Evolutionary conservation across 64 coral and sea anemone genomes (phyloP), one percentile per base, ranked within the genome.

Genomic region (Exaiptasia diaphana): DNA sequence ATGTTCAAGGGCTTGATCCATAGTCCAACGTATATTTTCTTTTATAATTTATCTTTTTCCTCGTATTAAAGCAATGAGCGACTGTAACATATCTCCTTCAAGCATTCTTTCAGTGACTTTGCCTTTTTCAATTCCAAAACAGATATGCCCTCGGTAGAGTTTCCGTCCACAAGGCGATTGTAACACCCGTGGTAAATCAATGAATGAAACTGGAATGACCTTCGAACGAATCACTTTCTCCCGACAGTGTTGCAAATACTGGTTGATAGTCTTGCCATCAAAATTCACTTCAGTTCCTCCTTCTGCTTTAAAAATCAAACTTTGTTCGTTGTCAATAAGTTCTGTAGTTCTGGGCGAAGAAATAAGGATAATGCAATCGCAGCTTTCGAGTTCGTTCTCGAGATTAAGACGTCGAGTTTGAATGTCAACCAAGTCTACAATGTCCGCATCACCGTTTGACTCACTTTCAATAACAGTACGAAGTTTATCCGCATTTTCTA

Each of bases 101-200:
- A 92, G 36, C 76, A 87, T 92, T 32, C 61, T 63, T 29, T 92
- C 76, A n/a, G 83, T 92, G 22, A 92, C 75, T 50, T 87, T 80
- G 27, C 90, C 76, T 57, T 43, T 54, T 58, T 80, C 45, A 29
- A 87, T 39, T 5, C 55, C 67, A 87, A 92, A 92, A 53, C 83
- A 92, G 46, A 92, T 64, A 20, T 62, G 67, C 20, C 74, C 62
- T 32, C 67, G 34, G 24, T 74, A 62, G 45, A 15, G 42, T 73
- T 79, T 17, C 12, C 24, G 21, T 12, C 73, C 75, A n/a, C n/a
- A n/a, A 26, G 38, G 53, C 26, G 67, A 23, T 41, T 67, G 74
- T 20, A 86, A 46, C 22, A 87, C 76, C 13, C 50, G 68, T 0
- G 90, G 90, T 11, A 92, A 53, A 35, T 87, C 90, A 24, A 87